Base-by-base conservation (phyloP, 1,140 invertebrate species). In the Apocrypta bakeri region DNA sequence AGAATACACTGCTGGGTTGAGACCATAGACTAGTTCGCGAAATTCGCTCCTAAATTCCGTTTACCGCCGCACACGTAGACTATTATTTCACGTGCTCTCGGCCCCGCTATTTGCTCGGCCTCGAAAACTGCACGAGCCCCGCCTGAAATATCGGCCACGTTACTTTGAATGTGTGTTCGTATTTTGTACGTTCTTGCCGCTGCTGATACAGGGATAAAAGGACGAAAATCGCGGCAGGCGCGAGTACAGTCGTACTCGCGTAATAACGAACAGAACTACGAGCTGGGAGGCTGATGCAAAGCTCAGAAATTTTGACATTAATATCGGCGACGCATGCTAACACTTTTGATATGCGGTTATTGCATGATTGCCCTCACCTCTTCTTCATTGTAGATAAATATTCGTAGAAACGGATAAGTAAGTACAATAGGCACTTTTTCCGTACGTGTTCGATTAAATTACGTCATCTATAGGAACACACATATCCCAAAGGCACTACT, bases 161-260 rank as follows among this genome's bases (percentile, higher is more conserved):
- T 83, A 74, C 75, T 83, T 79, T 74, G 76, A 83, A 83, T 83
- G 76, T 29, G 61, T 74, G 61, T 74, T 73, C 76, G 40, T 83
- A 83, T 83, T 83, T 83, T 37, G 27, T 40, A 24, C 11, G 69
- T n/a, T 69, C 33, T n/a, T 56, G 7, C n/a, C 8, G 27, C 56
- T 2, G 29, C 74, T 1, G 74, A 25, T 9, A 56, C 7, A 8
- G 40, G n/a, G 72, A 74, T 74, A 56, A 56, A 74, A 74, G 61
- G 74, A 64, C 48, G n/a, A 64, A 64, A 76, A 76, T 76, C 74
- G 74, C 56, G 29, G 25, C 40, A 29, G 42, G 0, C 2, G 14
- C 12, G 40, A 1, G 12, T 42, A 17, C 6, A 21, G 3, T 56
- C 48, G 48, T 6, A n/a, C 48, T 56, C 48, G 33, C 29, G 21